Percentiles rank a stretch among this genome's conserved stretches.
Evolutionary conservation across 1,140 invertebrate species (phyloP).

Genomic region (Helicorthomorpha holstii): DNA sequence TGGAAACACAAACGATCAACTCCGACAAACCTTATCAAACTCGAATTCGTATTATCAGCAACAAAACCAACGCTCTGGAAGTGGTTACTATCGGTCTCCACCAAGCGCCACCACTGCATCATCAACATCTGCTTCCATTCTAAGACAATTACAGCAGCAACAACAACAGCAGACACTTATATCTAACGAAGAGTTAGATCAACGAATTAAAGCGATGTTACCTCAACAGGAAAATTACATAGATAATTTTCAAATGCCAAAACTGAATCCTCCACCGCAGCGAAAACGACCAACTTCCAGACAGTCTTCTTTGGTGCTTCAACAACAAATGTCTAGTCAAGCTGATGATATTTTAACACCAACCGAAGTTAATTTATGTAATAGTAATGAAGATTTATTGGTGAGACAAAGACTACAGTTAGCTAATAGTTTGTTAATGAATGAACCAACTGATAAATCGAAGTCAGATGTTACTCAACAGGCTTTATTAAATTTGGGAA

Average conservation of each 20-base stretch:
- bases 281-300: constrained; percentile 2
- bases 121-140: too few relatives aligned
- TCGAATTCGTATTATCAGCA: background rate
- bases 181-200: too few relatives aligned
- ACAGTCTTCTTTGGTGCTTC: constrained; percentile 6
- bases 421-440: background rate
- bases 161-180: too few relatives aligned
- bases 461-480: constrained; percentile 1
- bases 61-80: background rate
- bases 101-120: too few relatives aligned
- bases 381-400: constrained; percentile 3
- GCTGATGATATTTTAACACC: constrained; percentile 14
- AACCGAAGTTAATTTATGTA: background rate
- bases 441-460: too few relatives aligned
- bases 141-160: too few relatives aligned
- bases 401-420: constrained; percentile 1
- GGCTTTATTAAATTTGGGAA: constrained; percentile 1
- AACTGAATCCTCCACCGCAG: constrained; percentile 5
- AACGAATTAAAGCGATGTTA: background rate
- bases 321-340: constrained; percentile 9
- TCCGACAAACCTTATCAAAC: background rate
- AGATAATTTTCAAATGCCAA: background rate
- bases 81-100: background rate
- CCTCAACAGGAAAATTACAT: background rate
- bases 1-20: background rate